Evolutionary conservation across 2,888 invertebrate species (phyloP).

Genomic region (Lithophane leautieri): DNA sequence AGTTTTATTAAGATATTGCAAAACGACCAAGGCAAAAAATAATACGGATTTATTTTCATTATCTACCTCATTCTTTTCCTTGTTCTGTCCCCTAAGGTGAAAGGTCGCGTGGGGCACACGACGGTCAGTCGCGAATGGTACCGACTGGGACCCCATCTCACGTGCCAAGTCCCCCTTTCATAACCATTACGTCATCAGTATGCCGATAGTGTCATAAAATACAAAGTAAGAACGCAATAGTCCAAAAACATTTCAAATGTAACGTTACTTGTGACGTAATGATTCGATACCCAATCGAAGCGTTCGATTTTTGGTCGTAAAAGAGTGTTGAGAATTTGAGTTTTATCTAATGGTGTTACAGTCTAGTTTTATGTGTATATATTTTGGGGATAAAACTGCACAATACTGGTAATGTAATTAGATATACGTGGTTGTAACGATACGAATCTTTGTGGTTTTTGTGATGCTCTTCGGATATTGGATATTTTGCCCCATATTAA

Average conservation of each 20-base stretch:
- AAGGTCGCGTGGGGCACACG: conserved; percentile 87
- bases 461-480: conserved; percentile 46
- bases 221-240: conserved; percentile 55
- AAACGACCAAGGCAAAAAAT: not conserved
- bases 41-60: not conserved
- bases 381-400: conserved; percentile 46
- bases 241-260: conserved; percentile 20
- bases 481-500: conserved; percentile 43
- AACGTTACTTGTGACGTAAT: conserved; percentile 33
- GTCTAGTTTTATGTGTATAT: conserved; percentile 28
- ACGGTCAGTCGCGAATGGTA: conserved; percentile 88
- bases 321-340: not conserved
- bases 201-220: conserved; percentile 14
- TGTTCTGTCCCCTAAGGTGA: conserved; percentile 85
- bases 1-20: not conserved
- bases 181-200: conserved; percentile 42
- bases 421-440: conserved; percentile 68
- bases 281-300: conserved; percentile 38
- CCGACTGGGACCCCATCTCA: conserved; percentile 79
- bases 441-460: conserved; percentile 68
- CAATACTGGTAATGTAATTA: conserved; percentile 69
- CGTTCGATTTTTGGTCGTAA: conserved; percentile 33
- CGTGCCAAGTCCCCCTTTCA: conserved; percentile 20
- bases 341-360: conserved; percentile 18
- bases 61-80: conserved; percentile 69